Conservation (phyloP, 2,797 vertebrate species). For the Jordanella pulchra region DNA sequence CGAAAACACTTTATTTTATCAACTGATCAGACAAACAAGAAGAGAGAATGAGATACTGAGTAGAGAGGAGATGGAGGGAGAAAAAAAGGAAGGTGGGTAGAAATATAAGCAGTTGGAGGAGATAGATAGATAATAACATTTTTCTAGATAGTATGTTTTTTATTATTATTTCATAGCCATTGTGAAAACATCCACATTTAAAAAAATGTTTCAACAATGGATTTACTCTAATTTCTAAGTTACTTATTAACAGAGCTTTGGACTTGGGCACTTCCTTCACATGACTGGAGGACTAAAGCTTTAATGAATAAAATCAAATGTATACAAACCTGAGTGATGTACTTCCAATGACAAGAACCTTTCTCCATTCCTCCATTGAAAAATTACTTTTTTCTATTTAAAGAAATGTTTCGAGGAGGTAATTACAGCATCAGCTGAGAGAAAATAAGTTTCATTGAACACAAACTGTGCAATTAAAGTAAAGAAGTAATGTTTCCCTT, state of each 20-base stretch:
- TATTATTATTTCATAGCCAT: not conserved
- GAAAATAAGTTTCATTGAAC: not conserved
- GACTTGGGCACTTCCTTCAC: not conserved
- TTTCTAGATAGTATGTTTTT: not conserved
- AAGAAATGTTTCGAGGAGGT: not conserved
- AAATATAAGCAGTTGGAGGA: slow-evolving; percentile 3
- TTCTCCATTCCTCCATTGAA: not conserved
- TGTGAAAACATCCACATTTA: not conserved
- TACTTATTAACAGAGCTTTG: slow-evolving; percentile 7
- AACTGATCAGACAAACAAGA: slow-evolving; percentile 58
- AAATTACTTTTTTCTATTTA: not conserved
- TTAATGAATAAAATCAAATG: slow-evolving; percentile 3
- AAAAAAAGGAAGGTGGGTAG: slow-evolving; percentile 1
- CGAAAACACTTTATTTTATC: not conserved
- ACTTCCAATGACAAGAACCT: not conserved
- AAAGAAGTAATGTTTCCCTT: not conserved
- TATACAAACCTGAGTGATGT: not conserved
- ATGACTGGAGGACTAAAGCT: not conserved
- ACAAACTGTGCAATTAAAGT: not conserved
- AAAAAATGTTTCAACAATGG: not conserved
- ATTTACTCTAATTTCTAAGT: not conserved
- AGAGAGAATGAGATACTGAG: slow-evolving; percentile 21
- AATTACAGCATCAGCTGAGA: not conserved
- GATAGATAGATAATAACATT: slow-evolving; percentile 1
- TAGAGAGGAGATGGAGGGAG: slow-evolving; percentile 21